These are phyloP conservation scores for Monomorium pharaonis DNA, from an alignment of 1,140 invertebrate species.

Conservation along the genomic window DNA sequence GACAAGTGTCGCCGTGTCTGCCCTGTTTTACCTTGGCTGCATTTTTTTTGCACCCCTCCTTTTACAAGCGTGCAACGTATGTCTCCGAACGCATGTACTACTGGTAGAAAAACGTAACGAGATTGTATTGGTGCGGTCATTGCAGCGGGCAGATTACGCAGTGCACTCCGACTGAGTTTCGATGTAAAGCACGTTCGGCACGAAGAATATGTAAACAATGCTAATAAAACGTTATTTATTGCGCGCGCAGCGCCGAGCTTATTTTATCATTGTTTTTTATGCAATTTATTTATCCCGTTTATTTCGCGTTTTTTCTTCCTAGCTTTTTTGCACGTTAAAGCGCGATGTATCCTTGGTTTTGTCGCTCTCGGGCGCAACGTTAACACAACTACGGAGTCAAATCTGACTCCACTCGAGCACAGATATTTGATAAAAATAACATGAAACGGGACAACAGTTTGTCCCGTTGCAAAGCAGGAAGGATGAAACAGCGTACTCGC, in stretches of 20 bases:
- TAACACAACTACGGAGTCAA: background rate
- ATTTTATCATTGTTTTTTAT: constrained; percentile 60
- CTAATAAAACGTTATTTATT: constrained; percentile 62
- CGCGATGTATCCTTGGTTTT: constrained; percentile 46
- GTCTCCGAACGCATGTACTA: constrained; percentile 25
- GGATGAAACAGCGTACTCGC: background rate
- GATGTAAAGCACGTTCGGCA: constrained; percentile 60
- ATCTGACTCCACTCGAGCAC: background rate
- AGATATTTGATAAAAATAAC: constrained; percentile 52
- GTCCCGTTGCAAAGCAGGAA: background rate
- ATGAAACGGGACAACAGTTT: constrained; percentile 1
- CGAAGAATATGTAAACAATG: constrained; percentile 60
- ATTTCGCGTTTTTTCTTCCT: constrained; percentile 15
- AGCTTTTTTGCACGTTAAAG: constrained; percentile 28
- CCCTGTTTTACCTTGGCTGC: constrained; percentile 16
- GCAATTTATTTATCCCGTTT: constrained; percentile 56
- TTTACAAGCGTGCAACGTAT: constrained; percentile 15
- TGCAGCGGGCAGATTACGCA: constrained; percentile 44
- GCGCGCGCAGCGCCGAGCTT: constrained; percentile 44
- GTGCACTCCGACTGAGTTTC: constrained; percentile 33
- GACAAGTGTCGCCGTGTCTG: constrained; percentile 37
- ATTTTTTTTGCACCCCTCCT: constrained; percentile 38
- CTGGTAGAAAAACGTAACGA: constrained; percentile 48
- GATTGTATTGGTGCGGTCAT: constrained; percentile 34
- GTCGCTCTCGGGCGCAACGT: constrained; percentile 2